These are phyloP conservation scores for Glaucidium brasilianum DNA, from an alignment of 2,113 vertebrate species.

Conservation along the genomic window DNA sequence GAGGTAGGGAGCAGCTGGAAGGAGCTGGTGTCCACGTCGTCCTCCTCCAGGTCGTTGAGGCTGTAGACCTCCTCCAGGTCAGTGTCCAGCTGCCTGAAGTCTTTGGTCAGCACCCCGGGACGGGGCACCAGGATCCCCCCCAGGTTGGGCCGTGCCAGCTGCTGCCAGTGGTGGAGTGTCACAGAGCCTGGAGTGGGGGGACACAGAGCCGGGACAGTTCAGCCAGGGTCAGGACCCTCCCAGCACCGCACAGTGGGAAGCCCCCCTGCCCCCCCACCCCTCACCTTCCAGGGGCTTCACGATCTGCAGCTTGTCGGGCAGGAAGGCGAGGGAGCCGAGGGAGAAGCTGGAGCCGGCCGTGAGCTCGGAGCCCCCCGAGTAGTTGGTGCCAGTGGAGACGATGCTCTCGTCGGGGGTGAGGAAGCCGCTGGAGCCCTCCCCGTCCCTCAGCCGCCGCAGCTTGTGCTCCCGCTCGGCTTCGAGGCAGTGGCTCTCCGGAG, in stretches of 20 bases:
- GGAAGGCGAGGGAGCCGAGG: slow-evolving; percentile 76
- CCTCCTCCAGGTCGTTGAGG: slow-evolving; percentile 87
- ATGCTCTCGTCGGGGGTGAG: slow-evolving; percentile 83
- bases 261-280: neutral
- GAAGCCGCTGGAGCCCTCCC: slow-evolving; percentile 77
- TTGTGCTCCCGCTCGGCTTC: slow-evolving; percentile 79
- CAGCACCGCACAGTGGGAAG: rapidly evolving
- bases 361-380: slow-evolving; percentile 74
- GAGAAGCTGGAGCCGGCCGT: slow-evolving; percentile 74
- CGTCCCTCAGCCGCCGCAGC: slow-evolving; percentile 67
- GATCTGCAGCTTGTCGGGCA: slow-evolving; percentile 87
- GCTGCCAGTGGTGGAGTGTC: slow-evolving; percentile 88
- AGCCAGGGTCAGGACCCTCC: rapidly evolving
- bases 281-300: slow-evolving; percentile 88
- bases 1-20: slow-evolving; percentile 63
- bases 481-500: slow-evolving; percentile 77
- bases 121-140: slow-evolving; percentile 81
- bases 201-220: neutral
- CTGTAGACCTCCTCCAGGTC: slow-evolving; percentile 85
- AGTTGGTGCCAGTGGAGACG: slow-evolving; percentile 77
- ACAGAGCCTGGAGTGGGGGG: slow-evolving; percentile 76
- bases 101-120: slow-evolving; percentile 84
- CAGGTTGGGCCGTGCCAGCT: slow-evolving; percentile 83
- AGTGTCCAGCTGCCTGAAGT: slow-evolving; percentile 83
- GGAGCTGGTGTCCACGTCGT: slow-evolving; percentile 74